Evolutionary conservation across 2,113 vertebrate species (phyloP), one percentile per base, ranked within the genome.

Genomic region (Dipodomys stephensi): DNA sequence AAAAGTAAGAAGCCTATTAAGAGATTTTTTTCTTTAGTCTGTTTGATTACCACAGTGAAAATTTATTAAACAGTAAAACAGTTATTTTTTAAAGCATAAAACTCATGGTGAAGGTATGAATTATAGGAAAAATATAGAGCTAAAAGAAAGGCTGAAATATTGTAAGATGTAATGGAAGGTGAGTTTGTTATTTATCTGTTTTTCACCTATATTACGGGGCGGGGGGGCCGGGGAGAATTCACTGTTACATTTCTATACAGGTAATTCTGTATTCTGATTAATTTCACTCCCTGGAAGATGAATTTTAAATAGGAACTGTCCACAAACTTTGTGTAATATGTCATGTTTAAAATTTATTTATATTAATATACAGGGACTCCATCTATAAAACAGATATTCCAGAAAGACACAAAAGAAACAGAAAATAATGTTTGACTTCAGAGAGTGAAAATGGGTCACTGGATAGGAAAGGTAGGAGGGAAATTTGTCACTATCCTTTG

Each of bases 241-340:
- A 57, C 10, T 57, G 53, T 57, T 57, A 57, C 53, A 16, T 57
- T 57, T 57, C 53, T 57, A 57, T 57, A 57, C 53, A 57, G 12
- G 15, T 57, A 57, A 57, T 57, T 15, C 53, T 16, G 15, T 57
- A 57, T 57, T 57, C 53, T 57, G 53, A 57, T 57, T 13, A 57
- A 57, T 57, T 57, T 57, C 16, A 57, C 15, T 57, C 53, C 16
- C 53, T 18, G 15, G 19, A 39, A 88, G 32, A 72, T 64, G 7
- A 80, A 5, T 79, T 91, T 93, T 95, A 93, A 93, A 83, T 22
- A 93, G 15, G 25, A 89, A 93, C 4, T 77, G 44, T 88, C 57
- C 32, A 82, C 27, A 93, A 57, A 28, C 44, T 89, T 71, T 86
- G 64, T 83, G 10, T 83, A 78, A 83, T 64, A 65, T 62, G 3